phyloP scores from a whole-genome alignment of 53 echinoderm and acorn worm species.

The Apostichopus leukothele region DNA sequence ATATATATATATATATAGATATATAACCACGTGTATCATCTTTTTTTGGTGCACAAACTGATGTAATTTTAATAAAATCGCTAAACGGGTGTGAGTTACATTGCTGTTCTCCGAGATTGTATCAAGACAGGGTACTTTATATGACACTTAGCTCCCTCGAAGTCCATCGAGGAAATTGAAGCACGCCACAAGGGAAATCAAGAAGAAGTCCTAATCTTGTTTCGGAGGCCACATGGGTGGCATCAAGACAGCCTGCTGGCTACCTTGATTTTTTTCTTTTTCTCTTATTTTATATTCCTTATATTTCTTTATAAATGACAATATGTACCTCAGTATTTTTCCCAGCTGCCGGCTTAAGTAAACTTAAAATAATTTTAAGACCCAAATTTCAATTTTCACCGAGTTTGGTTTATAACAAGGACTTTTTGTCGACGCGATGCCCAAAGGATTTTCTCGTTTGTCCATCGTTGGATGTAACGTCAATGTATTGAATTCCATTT shows the following conservation, averaged over 20 bases:
- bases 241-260: background rate
- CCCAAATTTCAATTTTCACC: too few species aligned
- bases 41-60: background rate
- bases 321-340: background rate
- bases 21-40: too few species aligned
- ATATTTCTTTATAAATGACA: background rate
- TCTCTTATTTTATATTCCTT: background rate
- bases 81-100: background rate
- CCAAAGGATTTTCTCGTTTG: too few species aligned
- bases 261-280: background rate
- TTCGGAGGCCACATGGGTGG: background rate
- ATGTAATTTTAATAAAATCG: background rate
- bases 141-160: background rate
- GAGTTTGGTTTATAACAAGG: too few species aligned
- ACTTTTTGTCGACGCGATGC: too few species aligned
- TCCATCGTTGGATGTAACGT: too few species aligned
- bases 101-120: background rate
- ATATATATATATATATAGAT: too few species aligned
- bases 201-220: conserved; percentile 21
- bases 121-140: background rate
- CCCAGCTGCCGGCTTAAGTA: background rate
- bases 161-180: conserved; percentile 27
- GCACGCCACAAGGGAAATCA: conserved; percentile 27
- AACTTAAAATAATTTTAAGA: background rate
- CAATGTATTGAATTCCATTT: too few species aligned